phyloP scores from a whole-genome alignment of 2,113 vertebrate genomes.

The Benitochromis conjunctus region DNA sequence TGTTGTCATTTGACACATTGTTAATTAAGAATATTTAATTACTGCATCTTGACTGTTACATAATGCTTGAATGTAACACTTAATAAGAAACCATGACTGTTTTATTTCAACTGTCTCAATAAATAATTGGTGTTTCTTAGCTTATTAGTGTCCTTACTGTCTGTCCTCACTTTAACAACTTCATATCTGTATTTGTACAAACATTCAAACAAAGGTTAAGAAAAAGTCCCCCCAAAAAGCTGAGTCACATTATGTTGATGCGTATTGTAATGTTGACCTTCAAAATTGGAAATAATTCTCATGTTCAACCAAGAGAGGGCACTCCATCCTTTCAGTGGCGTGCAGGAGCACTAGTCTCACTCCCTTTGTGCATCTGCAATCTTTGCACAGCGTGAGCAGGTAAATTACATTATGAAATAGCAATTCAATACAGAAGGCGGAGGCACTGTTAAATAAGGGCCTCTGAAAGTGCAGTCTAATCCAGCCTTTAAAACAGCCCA shows the following conservation, averaged over 20 bases:
- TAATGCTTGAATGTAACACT: neutral
- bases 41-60: neutral
- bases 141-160: neutral
- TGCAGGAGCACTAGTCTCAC: neutral
- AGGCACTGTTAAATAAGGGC: neutral
- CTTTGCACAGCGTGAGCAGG: neutral
- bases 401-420: slow-evolving; percentile 20
- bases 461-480: neutral
- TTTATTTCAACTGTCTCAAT: neutral
- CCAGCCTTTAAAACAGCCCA: neutral
- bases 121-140: neutral
- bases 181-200: neutral
- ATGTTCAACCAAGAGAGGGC: slow-evolving; percentile 7
- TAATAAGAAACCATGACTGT: neutral
- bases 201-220: neutral
- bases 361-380: neutral
- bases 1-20: neutral
- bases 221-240: neutral
- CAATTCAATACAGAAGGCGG: neutral
- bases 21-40: neutral
- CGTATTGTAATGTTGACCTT: neutral
- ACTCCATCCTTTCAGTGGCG: neutral
- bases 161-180: neutral
- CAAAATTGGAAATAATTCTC: neutral
- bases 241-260: neutral